Base-by-base conservation (phyloP, 2,113 vertebrate species). In the Pardalotus punctatus region DNA sequence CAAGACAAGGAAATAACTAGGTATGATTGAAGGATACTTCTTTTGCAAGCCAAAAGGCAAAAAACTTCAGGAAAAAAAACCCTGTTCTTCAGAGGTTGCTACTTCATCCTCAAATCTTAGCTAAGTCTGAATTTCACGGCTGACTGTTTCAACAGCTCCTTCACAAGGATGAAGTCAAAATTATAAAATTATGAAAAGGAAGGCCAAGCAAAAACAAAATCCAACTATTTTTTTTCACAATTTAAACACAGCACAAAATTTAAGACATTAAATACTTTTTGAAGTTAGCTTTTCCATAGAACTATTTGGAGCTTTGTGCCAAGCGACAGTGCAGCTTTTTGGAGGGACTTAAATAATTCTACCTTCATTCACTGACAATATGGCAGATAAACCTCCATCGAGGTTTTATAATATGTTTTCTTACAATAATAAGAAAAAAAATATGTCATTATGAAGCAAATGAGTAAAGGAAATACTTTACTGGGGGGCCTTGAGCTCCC, bases 401-500 rank as follows among this genome's bases (percentile, higher is more conserved):
- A 65, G 18, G 22, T 82, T 77, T 81, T 57, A 25, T 25, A 50
- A 8, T 25, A 83, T 5, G 5, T 47, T 84, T 81, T 42, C 47
- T 51, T 38, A 57, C n/a, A 77, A 11, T n/a, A 79, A 19, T 3
- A 95, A 31, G 5, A 40, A 65, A 62, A 72, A 11, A 28, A 1
- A 14, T 11, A 48, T 1, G 12, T 25, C 23, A 40, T 45, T 53
- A 51, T 27, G 42, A 74, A 76, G 27, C 21, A 96, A 71, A 83
- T 13, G 0, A 11, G 22, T 14, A 93, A 17, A 90, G 54, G 85
- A 95, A 98, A 97, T 92, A 97, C 97, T 98, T 98, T 97, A 99
- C 99, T 94, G 87, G 98, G 96, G 98, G 98, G 96, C 99, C 99
- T 98, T 99, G 98, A 94, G 98, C 84, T 94, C 99, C 99, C 20